A percentile compares a stretch with the other conserved stretches of the same genome.
phyloP scores from a whole-genome alignment of 2,888 invertebrate species.

The Ferrisia virgata region DNA sequence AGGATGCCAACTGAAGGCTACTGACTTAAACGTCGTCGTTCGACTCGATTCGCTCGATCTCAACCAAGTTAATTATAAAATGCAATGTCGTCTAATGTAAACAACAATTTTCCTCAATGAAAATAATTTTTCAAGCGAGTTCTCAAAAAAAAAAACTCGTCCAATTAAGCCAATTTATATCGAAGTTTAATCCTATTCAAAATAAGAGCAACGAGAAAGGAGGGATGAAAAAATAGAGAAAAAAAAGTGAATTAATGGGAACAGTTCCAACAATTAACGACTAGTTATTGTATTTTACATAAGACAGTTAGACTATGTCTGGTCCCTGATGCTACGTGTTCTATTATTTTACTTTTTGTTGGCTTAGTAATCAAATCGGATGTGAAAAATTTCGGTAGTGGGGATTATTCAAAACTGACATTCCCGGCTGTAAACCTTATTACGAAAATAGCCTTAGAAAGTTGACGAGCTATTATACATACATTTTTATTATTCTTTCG shows the following conservation, averaged over 20 bases:
- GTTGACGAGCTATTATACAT: neutral
- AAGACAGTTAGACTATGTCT: slow-evolving; percentile 15
- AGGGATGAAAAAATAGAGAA: neutral
- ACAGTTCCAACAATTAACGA: slow-evolving; percentile 34
- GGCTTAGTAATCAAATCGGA: slow-evolving; percentile 40
- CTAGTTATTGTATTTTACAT: slow-evolving; percentile 28
- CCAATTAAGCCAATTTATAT: neutral
- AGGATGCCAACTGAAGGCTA: neutral
- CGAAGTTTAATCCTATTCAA: neutral
- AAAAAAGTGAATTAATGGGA: slow-evolving; percentile 35
- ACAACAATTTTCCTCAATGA: neutral
- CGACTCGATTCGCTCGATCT: neutral
- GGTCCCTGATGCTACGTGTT: slow-evolving; percentile 8
- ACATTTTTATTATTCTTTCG: neutral
- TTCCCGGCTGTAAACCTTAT: slow-evolving; percentile 39
- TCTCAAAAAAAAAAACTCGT: neutral
- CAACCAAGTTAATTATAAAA: neutral
- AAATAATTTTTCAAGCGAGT: neutral
- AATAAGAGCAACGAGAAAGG: neutral
- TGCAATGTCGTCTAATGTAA: no score
- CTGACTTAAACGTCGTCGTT: neutral
- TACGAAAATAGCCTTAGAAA: slow-evolving; percentile 41
- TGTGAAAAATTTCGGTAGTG: slow-evolving; percentile 28
- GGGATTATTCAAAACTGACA: slow-evolving; percentile 20
- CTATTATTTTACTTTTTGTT: slow-evolving; percentile 38